Evolutionary conservation across 2,797 vertebrate species (phyloP), one percentile per base, ranked within the genome.

Genomic region (Paedocypris micromegethes): DNA sequence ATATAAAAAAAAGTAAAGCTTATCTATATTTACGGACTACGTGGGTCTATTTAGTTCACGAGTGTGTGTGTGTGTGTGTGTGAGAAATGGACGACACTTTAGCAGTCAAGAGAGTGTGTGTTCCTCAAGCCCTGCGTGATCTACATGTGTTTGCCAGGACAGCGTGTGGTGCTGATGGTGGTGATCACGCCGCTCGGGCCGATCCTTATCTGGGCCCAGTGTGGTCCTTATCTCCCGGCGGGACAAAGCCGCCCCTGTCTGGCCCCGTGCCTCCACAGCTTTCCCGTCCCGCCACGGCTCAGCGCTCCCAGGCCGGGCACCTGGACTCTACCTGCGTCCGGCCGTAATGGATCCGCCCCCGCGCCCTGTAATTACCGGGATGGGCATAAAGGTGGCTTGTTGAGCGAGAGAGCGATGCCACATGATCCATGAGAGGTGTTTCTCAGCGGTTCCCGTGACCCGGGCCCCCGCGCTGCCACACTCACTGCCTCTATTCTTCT

Each of bases 341-440:
- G 80, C 47, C 87, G 93, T 93, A 95, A 97, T 88, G 83, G 81
- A 90, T 92, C 89, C 90, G 89, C 87, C 91, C 91, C 89, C 79
- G 85, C 81, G 85, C 85, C 92, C 93, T 88, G 84, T 93, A 94
- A 95, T 98, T 94, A 95, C 92, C 91, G 89, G 81, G 79, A 70
- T 68, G 55, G 79, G 83, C 82, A 93, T 93, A 93, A 95, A 94
- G 91, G 86, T 84, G 83, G 88, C 85, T 91, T 93, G 87, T 93
- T 91, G 82, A 62, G 61, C 69, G 71, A 64, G 72, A 64, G 65
- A 81, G 79, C 79, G 74, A 4, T 57, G 85, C 82, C 82, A 88
- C 80, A 81, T 60, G 86, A 90, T 90, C 85, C 83, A 87, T 84
- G 79, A 80, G 77, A 75, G 74, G 68, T 74, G 76, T 74, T 83